Percentiles rank a stretch among this genome's conserved stretches.
phyloP scores from a whole-genome alignment of 2,113 vertebrate species.

The Cromileptes altivelis region DNA sequence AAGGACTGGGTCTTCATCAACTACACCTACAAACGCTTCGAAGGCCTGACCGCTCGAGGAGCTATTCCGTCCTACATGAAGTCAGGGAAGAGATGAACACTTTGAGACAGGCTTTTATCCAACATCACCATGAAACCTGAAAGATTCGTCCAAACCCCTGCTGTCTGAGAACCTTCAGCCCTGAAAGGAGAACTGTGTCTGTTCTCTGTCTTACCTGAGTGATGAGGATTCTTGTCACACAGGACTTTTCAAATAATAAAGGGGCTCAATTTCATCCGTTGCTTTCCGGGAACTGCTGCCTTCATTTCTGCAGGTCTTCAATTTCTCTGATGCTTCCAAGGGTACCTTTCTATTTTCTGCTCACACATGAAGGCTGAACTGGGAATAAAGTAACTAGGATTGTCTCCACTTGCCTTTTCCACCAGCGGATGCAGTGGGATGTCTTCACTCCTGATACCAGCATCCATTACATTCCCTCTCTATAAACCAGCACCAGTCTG shows the following conservation, averaged over 20 bases:
- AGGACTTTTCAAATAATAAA: conserved; percentile 32
- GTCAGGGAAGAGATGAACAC: conserved; percentile 89
- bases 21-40: conserved; percentile 99
- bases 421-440: conserved; percentile 33
- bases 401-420: conserved; percentile 18
- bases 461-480: conserved; percentile 67
- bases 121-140: conserved; percentile 15
- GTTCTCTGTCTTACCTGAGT: conserved; percentile 5
- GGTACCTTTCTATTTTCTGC: conserved; percentile 51
- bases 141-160: conserved; percentile 17
- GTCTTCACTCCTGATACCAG: conserved; percentile 56
- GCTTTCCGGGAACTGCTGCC: conserved; percentile 56
- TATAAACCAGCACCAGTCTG: conserved; percentile 43
- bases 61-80: conserved; percentile 99
- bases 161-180: conserved; percentile 7
- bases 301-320: conserved; percentile 43
- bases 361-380: conserved; percentile 13
- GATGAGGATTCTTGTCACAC: conserved; percentile 14
- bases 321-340: conserved; percentile 48
- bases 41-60: conserved; percentile 95
- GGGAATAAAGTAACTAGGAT: conserved; percentile 13
- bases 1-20: conserved; percentile 99
- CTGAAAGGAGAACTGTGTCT: conserved; percentile 3
- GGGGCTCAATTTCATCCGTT: conserved; percentile 34
- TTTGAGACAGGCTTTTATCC: neutral